phyloP scores from a whole-genome alignment of 2,113 vertebrate species.

The Girardinichthys multiradiatus region DNA sequence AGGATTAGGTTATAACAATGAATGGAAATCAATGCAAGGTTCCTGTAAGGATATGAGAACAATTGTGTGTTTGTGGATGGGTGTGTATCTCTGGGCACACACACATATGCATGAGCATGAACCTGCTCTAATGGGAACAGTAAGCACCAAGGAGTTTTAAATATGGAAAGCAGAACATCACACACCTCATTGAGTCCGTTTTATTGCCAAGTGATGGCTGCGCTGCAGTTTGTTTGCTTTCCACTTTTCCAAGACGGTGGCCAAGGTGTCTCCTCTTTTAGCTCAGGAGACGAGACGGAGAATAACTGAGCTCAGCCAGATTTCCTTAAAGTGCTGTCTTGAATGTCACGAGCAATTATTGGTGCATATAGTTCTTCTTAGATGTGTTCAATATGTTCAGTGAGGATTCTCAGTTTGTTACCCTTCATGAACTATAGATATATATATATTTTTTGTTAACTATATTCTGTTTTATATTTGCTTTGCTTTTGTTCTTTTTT shows the following conservation, averaged over 20 bases:
- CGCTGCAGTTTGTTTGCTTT: slow-evolving; percentile 68
- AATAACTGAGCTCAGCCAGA: slow-evolving; percentile 33
- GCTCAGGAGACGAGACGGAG: slow-evolving; percentile 15
- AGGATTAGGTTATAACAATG: too few species aligned
- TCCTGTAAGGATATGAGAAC: too few species aligned
- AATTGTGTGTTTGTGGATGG: too few species aligned
- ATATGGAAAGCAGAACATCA: slow-evolving; percentile 62
- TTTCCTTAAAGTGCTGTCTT: slow-evolving; percentile 38
- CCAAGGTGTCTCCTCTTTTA: slow-evolving; percentile 47
- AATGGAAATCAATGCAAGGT: too few species aligned
- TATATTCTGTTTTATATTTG: background rate
- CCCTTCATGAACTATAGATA: background rate
- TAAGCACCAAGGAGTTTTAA: slow-evolving; percentile 59
- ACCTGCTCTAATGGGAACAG: slow-evolving; percentile 44
- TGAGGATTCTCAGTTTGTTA: background rate
- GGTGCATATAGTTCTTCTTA: background rate
- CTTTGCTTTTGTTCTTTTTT: background rate
- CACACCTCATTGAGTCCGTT: slow-evolving; percentile 75
- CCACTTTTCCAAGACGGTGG: slow-evolving; percentile 62
- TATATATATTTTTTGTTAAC: background rate
- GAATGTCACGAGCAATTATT: slow-evolving; percentile 26
- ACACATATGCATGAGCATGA: background rate
- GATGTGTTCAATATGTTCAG: slow-evolving; percentile 4
- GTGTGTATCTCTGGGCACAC: background rate
- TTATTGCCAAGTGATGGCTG: slow-evolving; percentile 71